A percentile compares a stretch with the other conserved stretches of the same genome.
These are phyloP conservation scores for Eulemur rubriventer DNA, from an alignment of 2,797 vertebrate genomes.

Conservation along the genomic window DNA sequence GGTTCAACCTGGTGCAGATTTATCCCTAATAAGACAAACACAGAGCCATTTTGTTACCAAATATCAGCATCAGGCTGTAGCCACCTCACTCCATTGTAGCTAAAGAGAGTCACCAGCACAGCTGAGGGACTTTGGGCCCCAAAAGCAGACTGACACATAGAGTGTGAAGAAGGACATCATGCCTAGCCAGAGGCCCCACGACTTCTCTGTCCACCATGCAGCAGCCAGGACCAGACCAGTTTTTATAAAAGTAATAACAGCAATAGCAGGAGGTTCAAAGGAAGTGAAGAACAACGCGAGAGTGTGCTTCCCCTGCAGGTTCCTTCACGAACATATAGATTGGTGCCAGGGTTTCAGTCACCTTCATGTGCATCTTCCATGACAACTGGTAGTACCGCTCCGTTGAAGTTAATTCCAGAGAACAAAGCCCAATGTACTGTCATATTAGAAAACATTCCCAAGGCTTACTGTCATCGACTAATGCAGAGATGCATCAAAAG, in stretches of 20 bases:
- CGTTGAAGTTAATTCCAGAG: conserved; percentile 41
- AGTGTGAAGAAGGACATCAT: neutral
- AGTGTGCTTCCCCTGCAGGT: neutral
- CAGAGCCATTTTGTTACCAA: conserved; percentile 6
- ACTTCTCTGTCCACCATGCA: neutral
- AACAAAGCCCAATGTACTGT: neutral
- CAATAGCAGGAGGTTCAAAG: neutral
- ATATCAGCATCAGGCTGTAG: neutral
- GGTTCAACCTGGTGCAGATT: neutral
- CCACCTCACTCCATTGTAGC: neutral
- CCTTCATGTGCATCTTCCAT: conserved; percentile 12
- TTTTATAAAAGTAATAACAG: neutral
- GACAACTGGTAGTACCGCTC: neutral
- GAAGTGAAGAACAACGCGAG: neutral
- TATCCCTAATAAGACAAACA: conserved; percentile 13
- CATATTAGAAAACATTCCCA: conserved; percentile 41
- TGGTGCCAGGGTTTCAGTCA: neutral
- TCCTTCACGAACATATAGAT: neutral
- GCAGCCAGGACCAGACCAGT: neutral
- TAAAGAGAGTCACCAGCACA: neutral
- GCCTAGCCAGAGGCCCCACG: neutral
- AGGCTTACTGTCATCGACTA: conserved; percentile 30
- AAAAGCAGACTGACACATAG: neutral
- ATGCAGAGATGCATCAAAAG: conserved; percentile 47
- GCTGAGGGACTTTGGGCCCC: neutral